Percentiles rank a stretch among this genome's conserved stretches.
phyloP scores from a whole-genome alignment of 2,797 vertebrate species.

The Gadopsis marmoratus region DNA sequence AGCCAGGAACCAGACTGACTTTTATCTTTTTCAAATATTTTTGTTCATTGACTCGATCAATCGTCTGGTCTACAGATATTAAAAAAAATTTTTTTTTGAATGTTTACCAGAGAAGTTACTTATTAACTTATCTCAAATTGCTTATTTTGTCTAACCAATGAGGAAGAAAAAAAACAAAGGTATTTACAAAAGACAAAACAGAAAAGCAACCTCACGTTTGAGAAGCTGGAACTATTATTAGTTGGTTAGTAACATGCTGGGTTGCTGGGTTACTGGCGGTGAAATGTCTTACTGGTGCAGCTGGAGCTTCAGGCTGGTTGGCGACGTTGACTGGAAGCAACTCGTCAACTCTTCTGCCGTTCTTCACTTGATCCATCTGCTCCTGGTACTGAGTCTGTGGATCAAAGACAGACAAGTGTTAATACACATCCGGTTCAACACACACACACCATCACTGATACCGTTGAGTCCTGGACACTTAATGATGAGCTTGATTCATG shows the following conservation, averaged over 20 bases:
- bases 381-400: conserved; percentile 85
- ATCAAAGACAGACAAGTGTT: background rate
- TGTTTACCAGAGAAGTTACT: too few species aligned
- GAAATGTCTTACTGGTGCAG: conserved; percentile 69
- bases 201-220: background rate
- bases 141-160: background rate
- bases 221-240: background rate
- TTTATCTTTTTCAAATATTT: background rate
- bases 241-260: background rate
- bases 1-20: background rate
- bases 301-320: conserved; percentile 57
- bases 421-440: background rate
- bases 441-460: too few species aligned
- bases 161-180: background rate
- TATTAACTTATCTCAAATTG: background rate
- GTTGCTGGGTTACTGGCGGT: too few species aligned
- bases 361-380: conserved; percentile 83
- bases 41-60: background rate
- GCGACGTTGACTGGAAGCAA: conserved; percentile 58
- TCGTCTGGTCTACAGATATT: background rate
- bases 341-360: conserved; percentile 67
- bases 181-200: background rate
- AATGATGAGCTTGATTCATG: too few species aligned
- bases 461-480: too few species aligned
- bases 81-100: too few species aligned